A percentile compares a stretch with the other conserved stretches of the same genome.
phyloP scores from a whole-genome alignment of 1,140 invertebrate species.

The Lepidotrigona ventralis region DNA sequence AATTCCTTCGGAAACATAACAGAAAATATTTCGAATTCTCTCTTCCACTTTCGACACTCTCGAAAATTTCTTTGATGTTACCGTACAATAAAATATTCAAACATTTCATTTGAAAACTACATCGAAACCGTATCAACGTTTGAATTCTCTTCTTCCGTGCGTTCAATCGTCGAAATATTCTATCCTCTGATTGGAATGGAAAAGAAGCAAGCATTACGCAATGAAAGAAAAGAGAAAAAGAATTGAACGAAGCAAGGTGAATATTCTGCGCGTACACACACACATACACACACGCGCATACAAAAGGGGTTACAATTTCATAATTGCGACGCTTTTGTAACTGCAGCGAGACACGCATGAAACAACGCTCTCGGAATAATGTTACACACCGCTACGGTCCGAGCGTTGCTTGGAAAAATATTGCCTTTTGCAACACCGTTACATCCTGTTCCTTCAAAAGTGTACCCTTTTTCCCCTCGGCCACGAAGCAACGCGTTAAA shows the following conservation, averaged over 20 bases:
- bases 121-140: background rate
- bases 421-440: constrained; percentile 15
- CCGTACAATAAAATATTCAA: background rate
- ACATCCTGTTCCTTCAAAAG: background rate
- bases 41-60: background rate
- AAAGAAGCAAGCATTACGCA: background rate
- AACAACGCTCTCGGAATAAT: constrained; percentile 31
- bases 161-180: background rate
- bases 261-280: background rate
- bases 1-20: no score
- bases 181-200: background rate
- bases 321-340: constrained; percentile 37
- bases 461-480: background rate
- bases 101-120: background rate
- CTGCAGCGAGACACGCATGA: constrained; percentile 9
- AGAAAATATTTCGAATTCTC: background rate
- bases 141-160: background rate
- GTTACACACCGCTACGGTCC: constrained; percentile 10
- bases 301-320: constrained; percentile 21
- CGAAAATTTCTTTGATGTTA: background rate
- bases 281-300: background rate
- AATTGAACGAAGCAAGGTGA: background rate
- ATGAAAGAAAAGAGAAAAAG: no score
- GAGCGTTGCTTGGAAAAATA: constrained; percentile 7
- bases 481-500: background rate